Base-by-base conservation (phyloP, 2,888 invertebrate genomes). In the Dilophus febrilis region DNA sequence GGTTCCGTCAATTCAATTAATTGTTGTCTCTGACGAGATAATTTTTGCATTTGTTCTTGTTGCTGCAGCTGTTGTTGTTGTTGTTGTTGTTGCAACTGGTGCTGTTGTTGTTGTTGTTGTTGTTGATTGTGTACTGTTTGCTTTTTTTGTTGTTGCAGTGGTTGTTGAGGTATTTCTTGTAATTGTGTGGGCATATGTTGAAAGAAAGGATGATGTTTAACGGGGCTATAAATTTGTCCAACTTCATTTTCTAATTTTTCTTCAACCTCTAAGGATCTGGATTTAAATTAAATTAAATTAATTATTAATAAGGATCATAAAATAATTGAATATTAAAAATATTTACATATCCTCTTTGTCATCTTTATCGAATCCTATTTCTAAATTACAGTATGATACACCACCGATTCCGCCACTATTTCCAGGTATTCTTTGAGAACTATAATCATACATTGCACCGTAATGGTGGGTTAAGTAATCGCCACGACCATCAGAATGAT, bases 401-500 rank as follows among this genome's bases (percentile, higher is more conserved):
- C 71, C 72, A 44, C 58, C 72, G 22, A 4, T 8, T 37, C 18
- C 37, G 33, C 13, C 37, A 37, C 18, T 41, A 41, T 36, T 37
- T 6, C 22, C 22, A 22, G 8, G 5, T 6, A 22, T 22, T 22
- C 22, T 22, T 11, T 7, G 34, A 3, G 40, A 41, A 49, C 57
- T 58, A 38, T 60, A 58, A 44, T 58, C 58, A 32, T 38, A 40
- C 38, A 40, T 30, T 36, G 58, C 58, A 46, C 59, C 59, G 42
- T 69, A 61, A 46, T 68, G 64, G 51, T 77, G 77, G 47, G 76
- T 74, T 50, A 77, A 61, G 51, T 77, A 78, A 39, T 60, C 60
- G 40, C 61, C 58, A 49, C 75, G 69, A 42, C 68, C 66, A 43
- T 77, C 78, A 32, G 77, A 77, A 47, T 77, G 77, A 62, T 78